A percentile compares a stretch with the other conserved stretches of the same genome.
Conservation (phyloP, 2,888 invertebrate genomes). For the Pollenia labialis region DNA sequence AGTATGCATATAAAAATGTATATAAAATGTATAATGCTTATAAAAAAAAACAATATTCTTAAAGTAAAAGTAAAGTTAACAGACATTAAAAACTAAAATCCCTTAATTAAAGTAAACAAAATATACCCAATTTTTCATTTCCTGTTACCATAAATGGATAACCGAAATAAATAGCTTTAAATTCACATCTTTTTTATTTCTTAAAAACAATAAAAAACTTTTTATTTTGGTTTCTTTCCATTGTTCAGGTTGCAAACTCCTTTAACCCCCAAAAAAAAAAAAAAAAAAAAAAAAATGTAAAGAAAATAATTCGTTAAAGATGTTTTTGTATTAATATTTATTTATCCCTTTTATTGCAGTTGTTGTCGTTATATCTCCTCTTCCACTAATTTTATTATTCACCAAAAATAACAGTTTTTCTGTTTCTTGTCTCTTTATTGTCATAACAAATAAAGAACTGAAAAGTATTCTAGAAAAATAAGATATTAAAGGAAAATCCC, state of each 20-base stretch:
- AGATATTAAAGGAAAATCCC: slow-evolving; percentile 10
- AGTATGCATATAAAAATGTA: too few relatives aligned
- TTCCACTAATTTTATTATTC: slow-evolving; percentile 1
- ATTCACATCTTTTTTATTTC: background rate
- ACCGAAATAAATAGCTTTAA: too few relatives aligned
- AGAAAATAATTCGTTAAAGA: slow-evolving; percentile 8
- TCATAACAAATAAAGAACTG: background rate
- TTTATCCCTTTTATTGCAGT: background rate
- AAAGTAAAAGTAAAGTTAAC: too few relatives aligned
- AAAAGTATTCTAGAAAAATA: background rate
- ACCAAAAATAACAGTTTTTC: background rate
- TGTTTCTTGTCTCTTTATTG: background rate
- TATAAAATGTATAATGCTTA: too few relatives aligned
- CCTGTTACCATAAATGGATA: too few relatives aligned
- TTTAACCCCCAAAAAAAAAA: background rate
- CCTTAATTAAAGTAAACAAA: too few relatives aligned
- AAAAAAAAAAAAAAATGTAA: background rate
- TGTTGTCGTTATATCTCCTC: background rate
- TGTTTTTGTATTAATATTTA: background rate
- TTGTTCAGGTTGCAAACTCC: too few relatives aligned
- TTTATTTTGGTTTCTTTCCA: background rate
- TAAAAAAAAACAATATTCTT: too few relatives aligned
- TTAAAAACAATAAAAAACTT: background rate
- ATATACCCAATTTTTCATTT: too few relatives aligned
- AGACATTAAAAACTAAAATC: too few relatives aligned